A percentile compares a stretch with the other conserved stretches of the same genome.
These are phyloP conservation scores for Timema cristinae DNA, from an alignment of 2,888 invertebrate species.

Conservation along the genomic window DNA sequence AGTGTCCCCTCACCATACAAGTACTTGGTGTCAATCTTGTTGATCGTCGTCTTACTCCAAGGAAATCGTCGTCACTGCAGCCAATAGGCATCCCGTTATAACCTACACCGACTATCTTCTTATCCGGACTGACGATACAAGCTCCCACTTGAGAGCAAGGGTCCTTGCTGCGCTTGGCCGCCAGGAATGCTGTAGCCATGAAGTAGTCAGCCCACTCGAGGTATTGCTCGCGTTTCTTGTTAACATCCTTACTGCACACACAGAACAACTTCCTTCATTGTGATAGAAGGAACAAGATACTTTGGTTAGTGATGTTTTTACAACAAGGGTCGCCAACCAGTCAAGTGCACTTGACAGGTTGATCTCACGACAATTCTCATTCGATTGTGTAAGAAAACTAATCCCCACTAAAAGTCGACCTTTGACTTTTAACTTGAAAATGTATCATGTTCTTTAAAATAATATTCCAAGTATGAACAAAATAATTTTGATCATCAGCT, in stretches of 20 bases:
- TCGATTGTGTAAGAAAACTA: too few relatives aligned
- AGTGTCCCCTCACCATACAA: slow-evolving; percentile 65
- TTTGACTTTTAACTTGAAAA: too few relatives aligned
- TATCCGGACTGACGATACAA: slow-evolving; percentile 83
- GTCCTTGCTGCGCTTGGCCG: slow-evolving; percentile 93
- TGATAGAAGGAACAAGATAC: too few relatives aligned
- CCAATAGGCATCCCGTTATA: slow-evolving; percentile 97
- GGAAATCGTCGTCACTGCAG: slow-evolving; percentile 87
- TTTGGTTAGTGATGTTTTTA: too few relatives aligned
- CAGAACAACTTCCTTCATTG: too few relatives aligned
- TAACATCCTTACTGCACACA: slow-evolving; percentile 18
- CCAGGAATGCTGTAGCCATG: slow-evolving; percentile 87
- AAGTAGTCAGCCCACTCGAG: slow-evolving; percentile 92
- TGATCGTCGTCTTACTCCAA: slow-evolving; percentile 68
- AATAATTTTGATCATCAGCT: too few relatives aligned
- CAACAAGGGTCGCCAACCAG: too few relatives aligned
- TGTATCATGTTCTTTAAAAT: too few relatives aligned
- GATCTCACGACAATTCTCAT: too few relatives aligned
- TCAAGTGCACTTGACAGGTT: too few relatives aligned
- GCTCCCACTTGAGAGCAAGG: slow-evolving; percentile 92
- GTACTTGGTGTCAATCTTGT: slow-evolving; percentile 70
- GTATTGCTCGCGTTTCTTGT: slow-evolving; percentile 58
- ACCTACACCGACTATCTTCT: slow-evolving; percentile 87
- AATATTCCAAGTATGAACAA: too few relatives aligned
- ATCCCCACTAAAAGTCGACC: too few relatives aligned